Evolutionary conservation across 2,888 invertebrate genomes (phyloP).

Genomic region (Tachina lurida): DNA sequence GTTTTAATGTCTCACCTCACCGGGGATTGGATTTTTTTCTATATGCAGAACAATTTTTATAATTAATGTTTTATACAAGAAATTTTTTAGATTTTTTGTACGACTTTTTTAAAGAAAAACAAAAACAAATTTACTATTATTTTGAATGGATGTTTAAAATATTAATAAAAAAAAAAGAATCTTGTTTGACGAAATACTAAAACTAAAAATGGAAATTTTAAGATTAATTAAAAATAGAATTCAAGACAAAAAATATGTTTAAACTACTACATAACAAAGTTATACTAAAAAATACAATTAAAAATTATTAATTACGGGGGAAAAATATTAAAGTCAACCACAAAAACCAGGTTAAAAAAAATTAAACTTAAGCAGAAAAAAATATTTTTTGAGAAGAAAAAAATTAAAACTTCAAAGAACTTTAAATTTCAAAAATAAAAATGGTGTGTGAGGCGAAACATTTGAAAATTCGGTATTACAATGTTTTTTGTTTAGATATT

Average conservation of each 20-base stretch:
- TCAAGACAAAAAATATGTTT: conserved; percentile 68
- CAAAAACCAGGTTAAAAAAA: conserved; percentile 67
- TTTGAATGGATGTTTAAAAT: conserved; percentile 67
- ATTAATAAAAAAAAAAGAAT: conserved; percentile 31
- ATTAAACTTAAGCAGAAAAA: conserved; percentile 54
- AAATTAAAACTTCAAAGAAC: conserved; percentile 60
- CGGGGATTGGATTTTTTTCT: conserved; percentile 72
- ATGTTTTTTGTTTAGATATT: conserved; percentile 71
- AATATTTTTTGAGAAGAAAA: conserved; percentile 32
- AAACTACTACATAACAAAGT: conserved; percentile 70
- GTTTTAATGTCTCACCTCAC: conserved; percentile 83
- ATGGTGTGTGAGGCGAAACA: conserved; percentile 82
- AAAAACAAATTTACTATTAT: conserved; percentile 68
- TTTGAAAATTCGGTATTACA: conserved; percentile 83
- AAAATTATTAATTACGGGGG: conserved; percentile 64
- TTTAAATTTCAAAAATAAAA: conserved; percentile 63
- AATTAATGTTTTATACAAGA: conserved; percentile 48
- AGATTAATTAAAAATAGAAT: conserved; percentile 67
- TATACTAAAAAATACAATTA: conserved; percentile 69
- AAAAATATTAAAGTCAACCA: conserved; percentile 65
- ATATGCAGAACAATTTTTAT: conserved; percentile 42
- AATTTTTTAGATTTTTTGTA: conserved; percentile 39
- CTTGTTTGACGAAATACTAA: conserved; percentile 77
- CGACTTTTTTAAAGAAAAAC: conserved; percentile 59
- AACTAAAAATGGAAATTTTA: conserved; percentile 74